Percentiles rank a stretch among this genome's conserved stretches.
Conservation (phyloP, 2,888 invertebrate genomes). For the Charanyca ferruginea region DNA sequence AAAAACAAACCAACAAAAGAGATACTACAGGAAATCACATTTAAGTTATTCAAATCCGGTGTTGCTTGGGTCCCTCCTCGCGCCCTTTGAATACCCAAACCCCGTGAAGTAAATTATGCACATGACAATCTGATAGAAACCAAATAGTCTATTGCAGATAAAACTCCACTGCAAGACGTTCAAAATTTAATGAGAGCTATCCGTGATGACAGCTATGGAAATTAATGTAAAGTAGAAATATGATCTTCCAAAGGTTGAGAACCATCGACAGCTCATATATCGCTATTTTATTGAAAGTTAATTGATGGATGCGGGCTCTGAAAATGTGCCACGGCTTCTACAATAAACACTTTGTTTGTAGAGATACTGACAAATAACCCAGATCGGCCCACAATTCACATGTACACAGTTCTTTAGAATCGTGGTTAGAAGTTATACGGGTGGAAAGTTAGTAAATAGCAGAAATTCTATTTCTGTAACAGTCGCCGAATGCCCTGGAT, state of each 20-base stretch:
- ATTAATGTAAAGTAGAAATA: slow-evolving; percentile 7
- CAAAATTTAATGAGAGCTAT: too few relatives aligned
- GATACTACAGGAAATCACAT: background rate
- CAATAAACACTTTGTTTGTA: slow-evolving; percentile 57
- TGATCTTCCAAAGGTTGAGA: slow-evolving; percentile 54
- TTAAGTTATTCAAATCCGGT: slow-evolving; percentile 27
- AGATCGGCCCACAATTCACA: slow-evolving; percentile 20
- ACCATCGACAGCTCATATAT: slow-evolving; percentile 58
- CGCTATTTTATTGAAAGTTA: slow-evolving; percentile 79
- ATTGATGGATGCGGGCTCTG: slow-evolving; percentile 80
- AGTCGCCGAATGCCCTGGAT: slow-evolving; percentile 41
- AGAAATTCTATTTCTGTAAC: slow-evolving; percentile 47
- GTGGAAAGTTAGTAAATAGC: slow-evolving; percentile 38
- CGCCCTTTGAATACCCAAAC: background rate
- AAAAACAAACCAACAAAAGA: background rate
- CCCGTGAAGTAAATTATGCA: slow-evolving; percentile 13
- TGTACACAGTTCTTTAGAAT: slow-evolving; percentile 27
- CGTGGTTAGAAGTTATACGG: slow-evolving; percentile 42
- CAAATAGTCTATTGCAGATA: background rate
- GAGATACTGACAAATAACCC: slow-evolving; percentile 47
- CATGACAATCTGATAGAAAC: background rate
- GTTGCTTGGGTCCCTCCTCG: background rate
- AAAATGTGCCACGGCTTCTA: slow-evolving; percentile 72
- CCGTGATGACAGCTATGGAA: too few relatives aligned
- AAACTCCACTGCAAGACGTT: background rate